Evolutionary conservation across 2,888 invertebrate genomes (phyloP).

Genomic region (Hirtodrosophila histrioides): DNA sequence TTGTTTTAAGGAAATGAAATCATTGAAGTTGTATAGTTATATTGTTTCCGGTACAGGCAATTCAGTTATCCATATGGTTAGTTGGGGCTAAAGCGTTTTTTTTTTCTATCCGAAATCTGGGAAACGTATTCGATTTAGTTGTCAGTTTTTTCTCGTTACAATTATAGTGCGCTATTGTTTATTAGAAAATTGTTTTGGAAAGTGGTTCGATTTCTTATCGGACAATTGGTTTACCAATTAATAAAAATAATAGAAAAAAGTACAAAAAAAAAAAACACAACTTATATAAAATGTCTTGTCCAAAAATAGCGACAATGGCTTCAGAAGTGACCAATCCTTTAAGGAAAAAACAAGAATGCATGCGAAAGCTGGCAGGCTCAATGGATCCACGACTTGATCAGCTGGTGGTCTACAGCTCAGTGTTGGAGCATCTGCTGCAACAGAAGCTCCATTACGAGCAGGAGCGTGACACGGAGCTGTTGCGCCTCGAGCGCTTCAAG

Average conservation of each 20-base stretch:
- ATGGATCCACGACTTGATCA: conserved; percentile 58
- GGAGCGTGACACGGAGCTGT: conserved; percentile 40
- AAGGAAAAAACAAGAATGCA: conserved; percentile 10
- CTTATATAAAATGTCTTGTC: conserved; percentile 3
- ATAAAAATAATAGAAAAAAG: conserved; percentile 1
- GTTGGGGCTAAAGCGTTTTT: background rate
- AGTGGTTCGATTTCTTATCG: conserved; percentile 18
- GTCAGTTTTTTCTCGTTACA: conserved; percentile 2
- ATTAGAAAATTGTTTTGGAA: conserved; percentile 14
- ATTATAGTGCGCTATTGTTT: background rate
- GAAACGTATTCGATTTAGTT: background rate
- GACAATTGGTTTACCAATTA: conserved; percentile 6
- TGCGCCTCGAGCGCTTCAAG: conserved; percentile 49
- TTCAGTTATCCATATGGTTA: conserved; percentile 15
- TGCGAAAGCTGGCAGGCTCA: conserved; percentile 7
- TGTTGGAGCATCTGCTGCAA: conserved; percentile 52
- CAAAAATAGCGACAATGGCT: background rate
- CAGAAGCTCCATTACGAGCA: conserved; percentile 56
- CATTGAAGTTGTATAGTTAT: background rate
- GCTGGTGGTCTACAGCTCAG: conserved; percentile 50
- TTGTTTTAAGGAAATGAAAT: background rate
- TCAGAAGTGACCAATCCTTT: background rate
- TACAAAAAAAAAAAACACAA: background rate
- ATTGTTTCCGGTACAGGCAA: background rate
- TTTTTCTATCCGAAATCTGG: background rate